A percentile compares a stretch with the other conserved stretches of the same genome.
phyloP scores from a whole-genome alignment of 2,797 vertebrate genomes.

The Pipistrellus nathusii region DNA sequence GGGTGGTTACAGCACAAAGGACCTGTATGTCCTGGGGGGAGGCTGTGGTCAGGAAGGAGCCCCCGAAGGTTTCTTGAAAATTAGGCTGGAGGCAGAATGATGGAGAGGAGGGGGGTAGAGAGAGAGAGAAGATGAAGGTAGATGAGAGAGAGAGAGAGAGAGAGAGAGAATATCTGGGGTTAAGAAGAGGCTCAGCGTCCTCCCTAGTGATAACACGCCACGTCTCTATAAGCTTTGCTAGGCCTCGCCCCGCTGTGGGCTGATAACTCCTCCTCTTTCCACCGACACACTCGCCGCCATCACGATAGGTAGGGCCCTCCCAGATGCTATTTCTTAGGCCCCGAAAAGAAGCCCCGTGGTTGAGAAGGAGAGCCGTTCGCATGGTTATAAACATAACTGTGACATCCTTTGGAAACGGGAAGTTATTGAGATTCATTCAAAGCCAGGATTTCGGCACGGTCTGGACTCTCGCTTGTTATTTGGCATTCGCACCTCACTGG shows the following conservation, averaged over 20 bases:
- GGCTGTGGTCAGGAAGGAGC: neutral
- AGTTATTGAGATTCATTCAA: conserved; percentile 24
- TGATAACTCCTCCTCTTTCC: too few relatives aligned
- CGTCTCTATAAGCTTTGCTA: too few relatives aligned
- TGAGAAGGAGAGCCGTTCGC: conserved; percentile 7
- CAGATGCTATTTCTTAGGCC: neutral
- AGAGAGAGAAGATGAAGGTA: neutral
- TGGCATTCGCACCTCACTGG: conserved; percentile 41
- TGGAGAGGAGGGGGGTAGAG: neutral
- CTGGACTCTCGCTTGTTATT: conserved; percentile 42
- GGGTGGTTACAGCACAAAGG: neutral
- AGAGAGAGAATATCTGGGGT: neutral
- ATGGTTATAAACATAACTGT: conserved; percentile 34
- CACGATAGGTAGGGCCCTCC: too few relatives aligned
- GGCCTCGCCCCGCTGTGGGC: too few relatives aligned
- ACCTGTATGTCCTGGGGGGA: neutral
- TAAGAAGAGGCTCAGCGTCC: neutral
- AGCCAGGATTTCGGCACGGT: conserved; percentile 45
- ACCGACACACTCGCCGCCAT: too few relatives aligned
- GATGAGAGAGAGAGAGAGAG: neutral
- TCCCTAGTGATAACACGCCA: too few relatives aligned
- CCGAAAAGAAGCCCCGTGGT: neutral
- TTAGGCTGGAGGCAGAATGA: neutral
- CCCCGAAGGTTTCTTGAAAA: neutral
- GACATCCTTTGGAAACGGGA: conserved; percentile 56